Evolutionary conservation across 2,113 vertebrate species (phyloP).

Genomic region (Phycodurus eques): DNA sequence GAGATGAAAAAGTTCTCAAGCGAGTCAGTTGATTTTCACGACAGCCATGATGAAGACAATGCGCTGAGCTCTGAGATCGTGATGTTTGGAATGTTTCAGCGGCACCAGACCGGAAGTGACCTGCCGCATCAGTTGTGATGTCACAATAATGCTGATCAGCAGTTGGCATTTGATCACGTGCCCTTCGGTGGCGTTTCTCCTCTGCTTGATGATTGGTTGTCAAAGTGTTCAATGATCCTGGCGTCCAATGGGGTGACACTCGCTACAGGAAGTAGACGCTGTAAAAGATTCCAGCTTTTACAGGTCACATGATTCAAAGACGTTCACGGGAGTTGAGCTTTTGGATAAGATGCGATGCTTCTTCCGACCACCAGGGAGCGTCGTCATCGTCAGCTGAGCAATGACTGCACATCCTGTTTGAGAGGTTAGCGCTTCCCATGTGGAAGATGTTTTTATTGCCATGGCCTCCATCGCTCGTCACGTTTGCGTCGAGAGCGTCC

Average conservation of each 20-base stretch:
- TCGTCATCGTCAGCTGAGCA: background rate
- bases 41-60: background rate
- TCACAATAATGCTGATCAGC: background rate
- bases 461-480: constrained; percentile 6
- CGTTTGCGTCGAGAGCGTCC: background rate
- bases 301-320: background rate
- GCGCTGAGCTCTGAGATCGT: background rate
- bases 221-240: background rate
- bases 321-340: background rate
- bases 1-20: constrained; percentile 55
- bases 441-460: constrained; percentile 54
- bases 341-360: too few species aligned
- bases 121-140: too few species aligned
- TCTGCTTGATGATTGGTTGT: background rate
- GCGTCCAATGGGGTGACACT: background rate
- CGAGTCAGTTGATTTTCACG: constrained; percentile 23
- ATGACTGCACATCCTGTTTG: background rate
- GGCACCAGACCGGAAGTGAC: background rate
- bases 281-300: background rate
- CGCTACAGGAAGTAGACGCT: background rate
- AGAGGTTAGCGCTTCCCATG: background rate
- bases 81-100: background rate
- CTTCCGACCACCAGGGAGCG: background rate
- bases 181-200: background rate
- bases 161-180: too few species aligned